Evolutionary conservation across 2,113 vertebrate species (phyloP), one percentile per base, ranked within the genome.

Genomic region (Dermatemys mawii): DNA sequence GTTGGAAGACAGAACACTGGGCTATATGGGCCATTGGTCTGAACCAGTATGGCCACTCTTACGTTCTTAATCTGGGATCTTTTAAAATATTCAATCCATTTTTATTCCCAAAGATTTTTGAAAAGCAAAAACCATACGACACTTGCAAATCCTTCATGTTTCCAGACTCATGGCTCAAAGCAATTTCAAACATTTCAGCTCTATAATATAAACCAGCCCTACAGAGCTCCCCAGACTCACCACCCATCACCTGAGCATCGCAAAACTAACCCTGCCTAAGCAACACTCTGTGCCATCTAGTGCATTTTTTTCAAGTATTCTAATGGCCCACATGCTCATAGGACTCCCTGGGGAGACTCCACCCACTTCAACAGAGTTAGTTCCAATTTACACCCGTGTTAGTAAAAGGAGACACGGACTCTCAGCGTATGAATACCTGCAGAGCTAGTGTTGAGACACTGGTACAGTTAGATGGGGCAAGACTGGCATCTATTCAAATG

Each of bases 191-290:
- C 67, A n/a, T 38, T 38, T 24, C n/a, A 22, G n/a, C 41, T 22
- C 3, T 27, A 46, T 26, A 5, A 29, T 44, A 44, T 38, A 76
- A 76, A 27, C 12, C 41, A 38, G 11, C 22, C 11, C 41, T 24
- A 46, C 41, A 27, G 11, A 76, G 41, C 73, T 76, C 41, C 70
- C 38, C 41, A 27, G 73, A 46, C 35, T 73, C n/a, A 21, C 35
- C 35, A 22, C 8, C 21, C 67, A 27, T 22, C 41, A 27, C 26
- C 41, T 46, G 73, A 46, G 70, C 2, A 0, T 19, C 44, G 78
- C 81, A 0, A 0, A 9, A 41, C 41, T 51, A 49, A 6, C 2
- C 3, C 46, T 0, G 0, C n/a, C 10, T 17, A 83, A 89, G 46
- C 84, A 53, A 78, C 41, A 27, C 11, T 26, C 73, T 76, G 73